Evolutionary conservation across 2,888 invertebrate species (phyloP).

Genomic region (Cactoblastis cactorum): DNA sequence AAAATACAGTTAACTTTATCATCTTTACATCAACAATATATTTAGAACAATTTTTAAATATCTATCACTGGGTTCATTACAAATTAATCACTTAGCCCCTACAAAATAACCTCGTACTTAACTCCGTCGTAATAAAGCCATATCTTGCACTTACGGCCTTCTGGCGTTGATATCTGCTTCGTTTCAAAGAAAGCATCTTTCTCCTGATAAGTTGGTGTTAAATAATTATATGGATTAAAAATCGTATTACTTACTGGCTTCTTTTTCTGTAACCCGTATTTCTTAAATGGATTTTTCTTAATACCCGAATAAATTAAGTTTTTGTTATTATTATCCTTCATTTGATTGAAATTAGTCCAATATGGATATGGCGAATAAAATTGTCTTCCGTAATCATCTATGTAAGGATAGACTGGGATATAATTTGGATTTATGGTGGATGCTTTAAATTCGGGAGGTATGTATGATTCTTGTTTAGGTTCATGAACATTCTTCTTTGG

Average conservation of each 20-base stretch:
- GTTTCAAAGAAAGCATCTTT: conserved; percentile 40
- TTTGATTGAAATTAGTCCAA: neutral
- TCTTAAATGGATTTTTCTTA: conserved; percentile 1
- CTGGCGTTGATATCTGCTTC: conserved; percentile 33
- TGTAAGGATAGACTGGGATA: neutral
- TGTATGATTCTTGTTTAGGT: conserved; percentile 8
- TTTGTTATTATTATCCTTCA: neutral
- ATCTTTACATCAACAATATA: conserved; percentile 5
- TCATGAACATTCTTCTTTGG: neutral
- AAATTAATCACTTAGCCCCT: conserved; percentile 5
- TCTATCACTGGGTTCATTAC: conserved; percentile 1
- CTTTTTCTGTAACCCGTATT: neutral
- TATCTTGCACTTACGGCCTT: conserved; percentile 45
- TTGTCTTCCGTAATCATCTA: conserved; percentile 1
- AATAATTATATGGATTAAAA: neutral
- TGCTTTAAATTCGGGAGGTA: conserved; percentile 11
- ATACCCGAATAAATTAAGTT: neutral
- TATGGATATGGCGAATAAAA: conserved; percentile 15
- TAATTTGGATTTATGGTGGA: conserved; percentile 6
- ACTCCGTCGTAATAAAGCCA: conserved; percentile 59
- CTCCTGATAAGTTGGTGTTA: conserved; percentile 6
- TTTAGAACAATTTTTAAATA: neutral
- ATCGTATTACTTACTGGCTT: neutral
- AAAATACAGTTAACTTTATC: neutral
- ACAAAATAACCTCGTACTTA: conserved; percentile 54